Percentiles rank a stretch among this genome's conserved stretches.
Evolutionary conservation across 2,888 invertebrate genomes (phyloP).

Genomic region (Lasioglossum villosulum): DNA sequence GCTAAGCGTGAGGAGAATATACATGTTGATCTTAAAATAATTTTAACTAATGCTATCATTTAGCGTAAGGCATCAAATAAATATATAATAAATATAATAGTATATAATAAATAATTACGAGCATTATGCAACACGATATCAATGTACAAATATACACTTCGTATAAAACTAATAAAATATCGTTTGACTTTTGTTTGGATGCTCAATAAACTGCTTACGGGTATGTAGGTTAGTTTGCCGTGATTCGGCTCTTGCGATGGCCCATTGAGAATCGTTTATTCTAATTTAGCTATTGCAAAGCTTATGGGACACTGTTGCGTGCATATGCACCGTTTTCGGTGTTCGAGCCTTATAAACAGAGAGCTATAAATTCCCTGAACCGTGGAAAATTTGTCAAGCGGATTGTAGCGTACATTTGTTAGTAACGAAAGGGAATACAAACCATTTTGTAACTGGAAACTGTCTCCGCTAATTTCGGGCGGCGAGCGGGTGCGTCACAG

Average conservation of each 20-base stretch:
- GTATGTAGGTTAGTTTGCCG: neutral
- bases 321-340: neutral
- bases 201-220: neutral
- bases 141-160: no score
- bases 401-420: slow-evolving; percentile 1
- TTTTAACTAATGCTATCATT: no score
- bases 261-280: neutral
- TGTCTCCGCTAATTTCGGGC: neutral
- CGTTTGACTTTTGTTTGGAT: neutral
- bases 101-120: no score
- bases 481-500: neutral
- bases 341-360: neutral
- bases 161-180: neutral
- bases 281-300: neutral
- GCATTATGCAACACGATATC: no score
- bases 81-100: no score
- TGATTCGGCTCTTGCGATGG: neutral
- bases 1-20: no score
- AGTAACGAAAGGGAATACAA: neutral
- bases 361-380: neutral
- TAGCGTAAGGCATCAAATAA: no score
- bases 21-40: no score
- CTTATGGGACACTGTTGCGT: neutral
- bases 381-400: neutral
- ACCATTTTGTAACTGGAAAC: slow-evolving; percentile 1